Evolutionary conservation across 2,113 vertebrate species (phyloP), one percentile per base, ranked within the genome.

Genomic region (Myotis davidii): DNA sequence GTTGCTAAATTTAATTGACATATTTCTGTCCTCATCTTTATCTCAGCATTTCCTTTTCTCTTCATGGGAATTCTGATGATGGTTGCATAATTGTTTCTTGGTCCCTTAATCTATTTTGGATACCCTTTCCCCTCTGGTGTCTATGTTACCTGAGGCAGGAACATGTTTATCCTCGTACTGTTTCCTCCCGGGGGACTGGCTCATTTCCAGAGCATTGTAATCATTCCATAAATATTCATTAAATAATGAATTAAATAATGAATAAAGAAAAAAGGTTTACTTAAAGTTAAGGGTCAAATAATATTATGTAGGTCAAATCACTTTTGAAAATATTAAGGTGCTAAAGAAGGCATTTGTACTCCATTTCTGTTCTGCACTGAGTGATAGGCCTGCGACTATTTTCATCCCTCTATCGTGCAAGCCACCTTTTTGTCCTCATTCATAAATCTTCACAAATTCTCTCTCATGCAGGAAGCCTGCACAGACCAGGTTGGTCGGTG

Each of bases 141-240:
- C 14, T 67, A 61, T 81, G 72, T 17, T 88, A 50, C 67, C 61
- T n/a, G 29, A 69, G 10, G 54, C 14, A 73, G 37, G 20, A 82
- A 39, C 39, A 61, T 74, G 1, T 77, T 95, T 85, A 39, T 54
- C 34, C 48, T 94, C 21, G 50, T 86, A 61, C 14, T 91, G 3
- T 88, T 96, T 88, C 48, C 39, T 91, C 52, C 48, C 52, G 29
- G n/a, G 20, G 81, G 34, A 32, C 65, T 91, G 79, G 69, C 79
- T 96, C 42, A 78, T 87, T 88, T 94, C 34, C 89, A 91, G 70
- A 89, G 14, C 39, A 27, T 82, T 91, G 18, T 67, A 89, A 70
- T 79, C 77, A 94, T 50, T 90, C 84, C 82, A 94, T 94, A 95
- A 97, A 96, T 97, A 96, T 90, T 96, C 76, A 92, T 82, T 94